Evolutionary conservation across 2,888 invertebrate genomes (phyloP), one percentile per base, ranked within the genome.

Genomic region (Orchesella flavescens): DNA sequence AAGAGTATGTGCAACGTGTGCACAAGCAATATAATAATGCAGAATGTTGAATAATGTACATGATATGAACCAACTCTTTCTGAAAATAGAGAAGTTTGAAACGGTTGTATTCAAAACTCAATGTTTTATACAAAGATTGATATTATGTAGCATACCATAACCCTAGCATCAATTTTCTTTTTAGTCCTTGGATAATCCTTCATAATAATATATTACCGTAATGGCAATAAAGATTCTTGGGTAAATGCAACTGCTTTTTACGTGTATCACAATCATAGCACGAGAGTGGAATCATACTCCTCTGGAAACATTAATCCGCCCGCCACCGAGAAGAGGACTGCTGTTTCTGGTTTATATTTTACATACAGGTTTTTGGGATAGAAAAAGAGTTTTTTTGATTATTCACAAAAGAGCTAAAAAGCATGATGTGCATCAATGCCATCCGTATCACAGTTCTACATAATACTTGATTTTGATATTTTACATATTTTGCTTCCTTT

Each of bases 161-260:
- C 53, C 75, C 66, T 19, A 71, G 61, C 78, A 78, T 71, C 69
- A 78, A 71, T 71, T 68, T 72, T 72, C 79, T 55, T 78, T 72
- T 57, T 34, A 80, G 80, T 73, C 80, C 80, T 80, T 80, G 80
- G 73, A 80, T 80, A 73, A 80, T 80, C 80, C 80, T 80, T 80
- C 73, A 80, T 66, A 57, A 80, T 73, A 66, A 73, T 68, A 55
- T 72, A 79, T 72, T 61, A 53, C 61, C 43, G 61, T 71, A 63
- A 72, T 78, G 66, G 65, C 59, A 79, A 79, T 72, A 72, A 65
- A 80, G 73, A 68, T 68, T 57, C 65, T 55, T 65, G 65, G 24
- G 19, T 79, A 61, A 57, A 68, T 66, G 59, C 57, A 49, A 24
- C 46, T 66, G 55, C 21, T 57, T n/a, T 23, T 72, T 65, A 61